Evolutionary conservation across 2,797 vertebrate species (phyloP).

Genomic region (Sarcoramphus papa): DNA sequence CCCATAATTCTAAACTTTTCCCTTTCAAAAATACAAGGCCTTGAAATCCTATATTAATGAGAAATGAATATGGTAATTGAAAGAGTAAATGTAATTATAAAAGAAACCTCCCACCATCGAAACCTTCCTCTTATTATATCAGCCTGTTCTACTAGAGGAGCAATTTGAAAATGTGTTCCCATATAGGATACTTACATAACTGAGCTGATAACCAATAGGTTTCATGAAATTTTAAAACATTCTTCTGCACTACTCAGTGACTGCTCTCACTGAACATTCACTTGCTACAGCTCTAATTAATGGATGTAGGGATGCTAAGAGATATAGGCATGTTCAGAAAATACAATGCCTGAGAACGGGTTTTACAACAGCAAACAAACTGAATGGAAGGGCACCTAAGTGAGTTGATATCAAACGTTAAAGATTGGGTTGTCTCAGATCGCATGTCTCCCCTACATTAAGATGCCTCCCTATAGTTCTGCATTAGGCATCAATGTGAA

Average conservation of each 20-base stretch:
- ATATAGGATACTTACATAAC: not conserved
- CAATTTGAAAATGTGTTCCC: not conserved
- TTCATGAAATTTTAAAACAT: not conserved
- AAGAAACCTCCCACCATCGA: not conserved
- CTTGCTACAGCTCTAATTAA: not conserved
- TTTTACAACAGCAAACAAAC: not conserved
- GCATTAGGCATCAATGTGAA: not conserved
- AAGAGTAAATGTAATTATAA: conserved; percentile 47
- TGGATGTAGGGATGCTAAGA: not conserved
- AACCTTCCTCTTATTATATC: not conserved
- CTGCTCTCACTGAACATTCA: not conserved
- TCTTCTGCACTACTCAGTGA: not conserved
- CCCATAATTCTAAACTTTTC: conserved; percentile 44
- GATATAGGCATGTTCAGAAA: not conserved
- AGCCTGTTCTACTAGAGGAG: not conserved
- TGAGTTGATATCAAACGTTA: not conserved
- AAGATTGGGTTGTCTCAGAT: not conserved
- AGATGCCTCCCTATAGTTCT: not conserved
- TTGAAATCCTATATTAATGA: conserved; percentile 43
- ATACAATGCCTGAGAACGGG: not conserved
- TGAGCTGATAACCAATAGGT: not conserved
- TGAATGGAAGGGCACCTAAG: not conserved
- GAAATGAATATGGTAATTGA: conserved; percentile 36
- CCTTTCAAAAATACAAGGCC: not conserved
- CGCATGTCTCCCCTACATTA: rapidly evolving